Base-by-base conservation (phyloP, 2,888 invertebrate genomes). In the Agrilus biguttatus region DNA sequence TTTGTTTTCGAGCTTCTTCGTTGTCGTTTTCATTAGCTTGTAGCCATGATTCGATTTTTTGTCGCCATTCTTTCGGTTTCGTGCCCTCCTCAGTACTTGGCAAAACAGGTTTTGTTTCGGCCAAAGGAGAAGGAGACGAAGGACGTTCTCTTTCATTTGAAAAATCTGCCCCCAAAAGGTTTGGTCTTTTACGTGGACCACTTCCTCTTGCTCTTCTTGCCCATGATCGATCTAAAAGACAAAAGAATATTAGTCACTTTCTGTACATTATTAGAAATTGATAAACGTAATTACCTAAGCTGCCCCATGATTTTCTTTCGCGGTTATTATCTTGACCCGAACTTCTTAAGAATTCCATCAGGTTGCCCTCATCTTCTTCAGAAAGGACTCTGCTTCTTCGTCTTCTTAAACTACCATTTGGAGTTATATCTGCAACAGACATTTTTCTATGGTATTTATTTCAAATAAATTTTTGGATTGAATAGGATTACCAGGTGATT, bases 41-140 rank as follows among this genome's bases (percentile, higher is more conserved):
- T 48, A 91, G 69, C 91, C 91, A 91, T 6, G 86, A 86, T 65
- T 91, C 89, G 57, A 91, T 90, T 63, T 90, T 89, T 62, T 88
- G 85, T 39, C 84, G 73, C 87, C 88, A 88, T 59, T 88, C 87
- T 67, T 83, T 83, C 53, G 65, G 61, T 51, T 58, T 62, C 2
- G 46, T 68, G 66, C 66, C 52, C 69, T 74, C 66, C 72, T 75
- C 51, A 70, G 77, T 67, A 70, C 78, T 53, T 49, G 68, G 53
- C 56, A 73, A 63, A 40, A 70, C 64, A 7, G 72, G 70, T 55
- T 75, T 74, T 39, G 61, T 69, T 54, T 77, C 78, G 28, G 70
- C 66, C 19, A 77, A 59, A 17, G 83, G 75, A 40, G 73, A 79
- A 45, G 77, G 85, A 8, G 77, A 81, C 44, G 70, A 78, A 8